Conservation (phyloP, 2,888 invertebrate genomes). For the Cremastinae sp. region DNA sequence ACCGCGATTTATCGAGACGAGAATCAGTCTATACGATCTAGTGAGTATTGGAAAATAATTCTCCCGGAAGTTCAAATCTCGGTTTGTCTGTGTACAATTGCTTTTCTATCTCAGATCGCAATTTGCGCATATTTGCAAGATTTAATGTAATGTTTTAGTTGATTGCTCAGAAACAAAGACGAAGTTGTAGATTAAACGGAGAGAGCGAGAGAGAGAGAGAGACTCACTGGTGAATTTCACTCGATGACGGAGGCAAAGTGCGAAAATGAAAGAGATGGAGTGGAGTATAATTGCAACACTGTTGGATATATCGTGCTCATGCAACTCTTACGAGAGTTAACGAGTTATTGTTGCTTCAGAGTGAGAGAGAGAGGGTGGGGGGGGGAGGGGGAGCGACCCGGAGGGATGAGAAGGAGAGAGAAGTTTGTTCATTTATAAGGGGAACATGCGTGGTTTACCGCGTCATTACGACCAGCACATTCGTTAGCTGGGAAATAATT, state of each 20-base stretch:
- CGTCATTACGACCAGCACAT: slow-evolving; percentile 62
- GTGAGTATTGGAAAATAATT: slow-evolving; percentile 1
- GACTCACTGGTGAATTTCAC: too few species aligned
- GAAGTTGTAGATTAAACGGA: too few species aligned
- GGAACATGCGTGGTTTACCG: slow-evolving; percentile 60
- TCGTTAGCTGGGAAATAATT: slow-evolving; percentile 63
- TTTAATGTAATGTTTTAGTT: not conserved
- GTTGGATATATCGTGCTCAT: slow-evolving; percentile 18
- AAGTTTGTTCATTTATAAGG: slow-evolving; percentile 28
- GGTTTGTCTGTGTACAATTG: not conserved
- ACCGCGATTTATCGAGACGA: slow-evolving; percentile 28
- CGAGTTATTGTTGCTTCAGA: slow-evolving; percentile 57
- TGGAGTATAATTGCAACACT: not conserved
- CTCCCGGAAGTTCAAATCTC: not conserved
- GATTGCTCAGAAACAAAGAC: slow-evolving; percentile 19
- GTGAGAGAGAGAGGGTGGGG: slow-evolving; percentile 11
- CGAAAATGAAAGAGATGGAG: slow-evolving; percentile 20
- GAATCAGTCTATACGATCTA: too few species aligned
- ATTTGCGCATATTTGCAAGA: slow-evolving; percentile 11
- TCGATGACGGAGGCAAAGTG: not conserved
- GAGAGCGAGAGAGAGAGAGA: slow-evolving; percentile 8
- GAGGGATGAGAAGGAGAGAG: not conserved
- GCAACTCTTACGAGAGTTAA: slow-evolving; percentile 53
- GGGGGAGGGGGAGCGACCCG: not conserved
- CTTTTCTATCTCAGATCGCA: not conserved